Evolutionary conservation across 2,113 vertebrate genomes (phyloP), one percentile per base, ranked within the genome.

Genomic region (Hyla sarda): DNA sequence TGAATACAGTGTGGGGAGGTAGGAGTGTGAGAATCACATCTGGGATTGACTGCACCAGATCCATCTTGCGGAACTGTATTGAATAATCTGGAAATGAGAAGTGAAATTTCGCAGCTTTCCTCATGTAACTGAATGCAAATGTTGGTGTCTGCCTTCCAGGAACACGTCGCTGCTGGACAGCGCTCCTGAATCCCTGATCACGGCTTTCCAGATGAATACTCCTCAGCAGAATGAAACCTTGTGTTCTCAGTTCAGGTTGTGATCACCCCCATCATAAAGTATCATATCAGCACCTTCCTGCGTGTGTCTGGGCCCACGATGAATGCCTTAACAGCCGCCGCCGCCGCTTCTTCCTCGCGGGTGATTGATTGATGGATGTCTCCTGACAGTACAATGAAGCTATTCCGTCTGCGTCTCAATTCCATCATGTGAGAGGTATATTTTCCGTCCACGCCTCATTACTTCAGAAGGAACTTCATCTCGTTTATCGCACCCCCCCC

Each of bases 301-400:
- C n/a, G 19, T 23, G 48, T 97, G 96, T 98, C 97, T 97, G 96
- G 96, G 95, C 95, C 95, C 97, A 96, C 96, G 96, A 99, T 97
- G 97, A 97, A 96, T 96, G 96, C 96, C 95, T 95, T 98, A 97
- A 98, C 98, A 97, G 96, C 96, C 47, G 90, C 92, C 94, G 95
- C 95, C 92, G 92, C 95, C 94, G 93, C 94, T 92, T 93, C 94
- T 98, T 98, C 96, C 97, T 98, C 94, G 95, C 96, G 97, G 97
- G 96, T 99, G 98, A 99, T 99, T 99, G 98, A 99, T 99, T 99
- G 98, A 99, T 98, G 98, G 98, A 99, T 98, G 97, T 98, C 95
- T 94, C 94, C 97, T 98, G 98, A 98, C 98, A 98, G 96, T 96
- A 97, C 97, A 98, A 98, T 99, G 97, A 99, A 99, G 98, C 97